Conservation (phyloP, 2,888 invertebrate species). For the Seira ritae region DNA sequence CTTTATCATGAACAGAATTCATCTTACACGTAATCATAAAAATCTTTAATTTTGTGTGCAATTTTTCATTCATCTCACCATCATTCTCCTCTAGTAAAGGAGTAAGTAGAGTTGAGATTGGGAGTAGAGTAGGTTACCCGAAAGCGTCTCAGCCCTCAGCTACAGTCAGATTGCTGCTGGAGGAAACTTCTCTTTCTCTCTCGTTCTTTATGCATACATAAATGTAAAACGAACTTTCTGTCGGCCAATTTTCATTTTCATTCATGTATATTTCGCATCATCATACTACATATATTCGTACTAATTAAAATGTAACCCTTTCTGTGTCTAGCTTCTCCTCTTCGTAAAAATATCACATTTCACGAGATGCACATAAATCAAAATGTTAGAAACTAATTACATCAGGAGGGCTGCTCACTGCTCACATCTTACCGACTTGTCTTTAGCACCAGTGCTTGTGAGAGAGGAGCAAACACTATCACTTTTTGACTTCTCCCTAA, state of each 20-base stretch:
- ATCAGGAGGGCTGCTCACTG: conserved; percentile 6
- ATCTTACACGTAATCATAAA: no score
- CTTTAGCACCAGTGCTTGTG: not conserved
- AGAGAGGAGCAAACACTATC: conserved; percentile 12
- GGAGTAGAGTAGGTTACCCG: not conserved
- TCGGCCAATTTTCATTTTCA: conserved; percentile 15
- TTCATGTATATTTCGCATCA: conserved; percentile 33
- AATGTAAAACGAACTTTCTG: not conserved
- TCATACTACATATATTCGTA: conserved; percentile 54
- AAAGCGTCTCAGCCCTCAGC: no score
- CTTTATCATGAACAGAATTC: no score
- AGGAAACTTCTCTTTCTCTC: no score
- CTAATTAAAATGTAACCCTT: conserved; percentile 66
- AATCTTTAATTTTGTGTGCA: conserved; percentile 35
- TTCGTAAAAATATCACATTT: conserved; percentile 45
- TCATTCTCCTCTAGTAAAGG: no score
- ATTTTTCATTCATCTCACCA: conserved; percentile 46
- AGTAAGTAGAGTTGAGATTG: no score
- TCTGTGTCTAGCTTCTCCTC: conserved; percentile 59
- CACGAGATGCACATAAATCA: conserved; percentile 61
- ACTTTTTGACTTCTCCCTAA: conserved; percentile 24
- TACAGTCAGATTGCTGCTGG: no score
- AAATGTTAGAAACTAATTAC: conserved; percentile 62
- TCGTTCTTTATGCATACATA: not conserved
- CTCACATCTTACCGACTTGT: conserved; percentile 6